Evolutionary conservation across 2,113 vertebrate species (phyloP), one percentile per base, ranked within the genome.

Genomic region (Atractosteus spatula): DNA sequence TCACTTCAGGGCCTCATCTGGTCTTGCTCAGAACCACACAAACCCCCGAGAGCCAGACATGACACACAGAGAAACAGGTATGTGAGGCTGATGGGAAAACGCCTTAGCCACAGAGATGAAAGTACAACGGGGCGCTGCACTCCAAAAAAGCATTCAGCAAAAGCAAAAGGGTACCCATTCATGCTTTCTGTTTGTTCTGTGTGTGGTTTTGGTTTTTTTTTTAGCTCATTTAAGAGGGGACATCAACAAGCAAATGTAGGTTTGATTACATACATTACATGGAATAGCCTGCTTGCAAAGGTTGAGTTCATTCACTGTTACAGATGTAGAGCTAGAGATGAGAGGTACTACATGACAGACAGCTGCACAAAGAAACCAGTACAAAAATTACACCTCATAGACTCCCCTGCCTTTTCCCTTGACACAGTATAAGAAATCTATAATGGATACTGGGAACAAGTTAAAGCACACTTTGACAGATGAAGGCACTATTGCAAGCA

Each of bases 401-500:
- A 12, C 12, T 8, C 17, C 65, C 45, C 41, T 44, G 47, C 47
- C 47, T 10, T 51, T 66, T 41, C 13, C 16, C 41, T 17, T 16
- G 41, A 66, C 3, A 66, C 2, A 43, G 41, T 44, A 44, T 2
- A 11, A 66, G 13, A 16, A 51, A 51, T 44, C 17, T 44, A 14
- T 44, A 29, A 29, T 16, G 41, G 45, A 14, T 44, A 66, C 12
- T 44, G 11, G 17, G 41, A 13, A 66, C n/a, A 66, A 12, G 41
- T 51, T 44, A 66, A 66, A 14, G 41, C 65, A 66, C 45, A 51
- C 45, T 29, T 29, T 13, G 65, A 79, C 81, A 80, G 81, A 90
- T 88, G 90, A 93, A 93, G 91, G 91, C 90, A 93, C 91, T 91
- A 91, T 87, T 82, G 83, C 90, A 91, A 90, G 90, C 89, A 89